Percentiles rank a stretch among this genome's conserved stretches.
Evolutionary conservation across 2,113 vertebrate species (phyloP).

Genomic region (Erpornis zantholeuca): DNA sequence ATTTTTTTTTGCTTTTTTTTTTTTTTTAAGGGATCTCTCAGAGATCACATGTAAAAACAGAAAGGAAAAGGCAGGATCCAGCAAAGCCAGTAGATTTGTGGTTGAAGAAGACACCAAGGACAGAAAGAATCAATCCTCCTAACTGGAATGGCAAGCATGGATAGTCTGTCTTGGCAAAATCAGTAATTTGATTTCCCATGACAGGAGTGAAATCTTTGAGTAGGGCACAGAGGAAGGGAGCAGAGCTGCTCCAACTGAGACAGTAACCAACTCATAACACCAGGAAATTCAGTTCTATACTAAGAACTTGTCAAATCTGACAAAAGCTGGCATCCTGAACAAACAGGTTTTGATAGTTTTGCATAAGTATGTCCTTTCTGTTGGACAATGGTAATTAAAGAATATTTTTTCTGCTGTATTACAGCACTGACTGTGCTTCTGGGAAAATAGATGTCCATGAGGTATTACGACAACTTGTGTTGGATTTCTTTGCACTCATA

Average conservation of each 20-base stretch:
- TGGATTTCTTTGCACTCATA: neutral
- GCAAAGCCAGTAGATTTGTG: neutral
- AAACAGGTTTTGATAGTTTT: neutral
- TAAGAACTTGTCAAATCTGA: neutral
- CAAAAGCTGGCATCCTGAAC: neutral
- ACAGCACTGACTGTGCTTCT: neutral
- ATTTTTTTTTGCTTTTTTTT: neutral
- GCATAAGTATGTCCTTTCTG: neutral
- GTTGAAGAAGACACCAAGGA: neutral
- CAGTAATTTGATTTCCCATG: neutral
- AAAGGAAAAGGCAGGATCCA: neutral
- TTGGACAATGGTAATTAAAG: neutral
- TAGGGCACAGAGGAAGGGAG: neutral
- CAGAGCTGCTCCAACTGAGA: neutral
- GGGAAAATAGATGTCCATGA: neutral
- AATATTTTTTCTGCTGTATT: neutral
- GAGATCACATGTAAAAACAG: neutral
- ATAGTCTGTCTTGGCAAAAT: neutral
- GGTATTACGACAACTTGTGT: fast-evolving
- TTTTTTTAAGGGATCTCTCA: neutral
- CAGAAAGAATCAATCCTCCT: neutral
- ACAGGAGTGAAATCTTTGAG: neutral
- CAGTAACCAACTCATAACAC: neutral
- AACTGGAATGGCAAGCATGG: neutral
- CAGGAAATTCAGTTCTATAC: neutral